Percentiles rank a stretch among this genome's conserved stretches.
These are phyloP conservation scores for Drosophila watanabei DNA, from an alignment of 1,140 invertebrate species.

Conservation along the genomic window DNA sequence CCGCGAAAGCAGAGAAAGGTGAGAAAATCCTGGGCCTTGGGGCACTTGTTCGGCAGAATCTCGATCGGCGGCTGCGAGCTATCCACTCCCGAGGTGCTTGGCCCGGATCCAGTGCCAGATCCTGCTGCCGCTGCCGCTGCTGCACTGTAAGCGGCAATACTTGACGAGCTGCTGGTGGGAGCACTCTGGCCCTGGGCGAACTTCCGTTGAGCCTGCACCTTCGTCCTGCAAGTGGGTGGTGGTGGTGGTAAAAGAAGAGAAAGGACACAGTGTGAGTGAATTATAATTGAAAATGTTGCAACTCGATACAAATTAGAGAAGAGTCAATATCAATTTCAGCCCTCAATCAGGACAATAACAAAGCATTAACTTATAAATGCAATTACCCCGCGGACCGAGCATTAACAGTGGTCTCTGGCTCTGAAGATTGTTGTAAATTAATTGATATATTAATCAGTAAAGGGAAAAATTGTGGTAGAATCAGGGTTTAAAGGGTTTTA, in stretches of 20 bases:
- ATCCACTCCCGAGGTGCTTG: slow-evolving; percentile 85
- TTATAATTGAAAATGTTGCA: slow-evolving; percentile 58
- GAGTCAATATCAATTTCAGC: slow-evolving; percentile 47
- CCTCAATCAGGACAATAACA: slow-evolving; percentile 34
- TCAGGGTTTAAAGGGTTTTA: background rate
- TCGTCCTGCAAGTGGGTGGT: slow-evolving; percentile 87
- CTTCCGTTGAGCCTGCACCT: slow-evolving; percentile 95
- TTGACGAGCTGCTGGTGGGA: slow-evolving; percentile 79
- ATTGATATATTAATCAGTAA: too few species aligned
- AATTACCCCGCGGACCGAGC: slow-evolving; percentile 27
- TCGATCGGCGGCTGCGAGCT: slow-evolving; percentile 86
- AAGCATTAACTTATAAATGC: slow-evolving; percentile 21
- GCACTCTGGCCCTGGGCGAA: slow-evolving; percentile 93
- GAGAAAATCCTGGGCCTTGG: slow-evolving; percentile 96
- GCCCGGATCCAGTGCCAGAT: slow-evolving; percentile 68
- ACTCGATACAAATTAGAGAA: slow-evolving; percentile 56
- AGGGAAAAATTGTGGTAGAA: accelerated
- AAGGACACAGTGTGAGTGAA: slow-evolving; percentile 30
- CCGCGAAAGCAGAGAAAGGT: slow-evolving; percentile 95
- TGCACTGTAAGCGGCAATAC: slow-evolving; percentile 48
- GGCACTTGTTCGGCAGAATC: slow-evolving; percentile 89
- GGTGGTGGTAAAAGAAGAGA: background rate
- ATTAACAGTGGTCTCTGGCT: slow-evolving; percentile 19
- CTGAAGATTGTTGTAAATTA: background rate
- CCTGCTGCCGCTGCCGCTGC: slow-evolving; percentile 44